A percentile compares a stretch with the other conserved stretches of the same genome.
Conservation (phyloP, 2,113 vertebrate species). For the Anas platyrhynchos region DNA sequence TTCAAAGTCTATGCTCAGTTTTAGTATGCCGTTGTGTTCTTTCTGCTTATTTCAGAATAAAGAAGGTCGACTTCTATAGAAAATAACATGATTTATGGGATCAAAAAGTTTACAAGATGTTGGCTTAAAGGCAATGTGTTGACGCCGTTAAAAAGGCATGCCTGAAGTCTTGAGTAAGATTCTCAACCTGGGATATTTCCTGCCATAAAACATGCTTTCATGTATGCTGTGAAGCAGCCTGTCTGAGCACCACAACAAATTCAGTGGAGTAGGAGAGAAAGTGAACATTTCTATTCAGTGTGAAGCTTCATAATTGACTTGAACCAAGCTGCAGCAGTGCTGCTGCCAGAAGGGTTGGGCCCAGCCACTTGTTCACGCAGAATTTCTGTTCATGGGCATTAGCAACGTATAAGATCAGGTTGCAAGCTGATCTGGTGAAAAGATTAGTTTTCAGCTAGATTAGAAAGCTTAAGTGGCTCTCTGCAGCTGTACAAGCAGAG, state of each 20-base stretch:
- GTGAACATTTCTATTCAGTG: neutral
- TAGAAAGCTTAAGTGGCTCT: neutral
- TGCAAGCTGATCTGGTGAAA: neutral
- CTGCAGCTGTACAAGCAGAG: neutral
- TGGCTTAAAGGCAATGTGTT: rapidly evolving
- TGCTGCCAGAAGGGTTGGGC: neutral
- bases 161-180: neutral
- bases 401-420: neutral
- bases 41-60: neutral
- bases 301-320: neutral
- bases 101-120: neutral
- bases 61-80: neutral
- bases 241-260: neutral
- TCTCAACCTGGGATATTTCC: neutral
- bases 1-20: neutral
- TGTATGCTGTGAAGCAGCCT: neutral
- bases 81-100: neutral
- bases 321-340: neutral
- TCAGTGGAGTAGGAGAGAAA: neutral
- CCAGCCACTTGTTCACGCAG: rapidly evolving
- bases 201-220: neutral
- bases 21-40: neutral
- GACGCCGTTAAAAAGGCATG: neutral
- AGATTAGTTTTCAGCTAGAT: neutral
- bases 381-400: neutral